Evolutionary conservation across 53 echinoderm and acorn worm species (phyloP).

Genomic region (Zoroaster sp.): DNA sequence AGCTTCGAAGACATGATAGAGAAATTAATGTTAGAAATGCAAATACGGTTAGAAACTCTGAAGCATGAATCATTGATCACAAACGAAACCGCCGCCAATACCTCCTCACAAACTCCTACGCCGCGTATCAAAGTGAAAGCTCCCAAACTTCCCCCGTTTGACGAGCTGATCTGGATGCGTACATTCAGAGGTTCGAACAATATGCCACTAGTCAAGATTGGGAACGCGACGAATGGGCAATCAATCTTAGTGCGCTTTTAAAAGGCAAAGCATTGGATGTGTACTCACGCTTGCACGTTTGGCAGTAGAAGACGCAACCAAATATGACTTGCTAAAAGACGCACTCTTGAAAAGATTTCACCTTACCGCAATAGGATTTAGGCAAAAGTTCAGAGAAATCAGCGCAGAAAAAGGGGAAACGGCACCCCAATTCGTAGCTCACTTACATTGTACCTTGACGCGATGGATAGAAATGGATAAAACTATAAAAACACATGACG

Average conservation of each 20-base stretch:
- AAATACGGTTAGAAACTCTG: background rate
- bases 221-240: slow-evolving; percentile 19
- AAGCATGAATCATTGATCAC: background rate
- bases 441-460: background rate
- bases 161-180: slow-evolving; percentile 6
- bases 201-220: background rate
- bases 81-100: background rate
- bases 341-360: background rate
- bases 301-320: background rate
- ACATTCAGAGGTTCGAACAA: slow-evolving; percentile 1
- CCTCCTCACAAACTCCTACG: no score
- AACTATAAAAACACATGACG: background rate
- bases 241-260: slow-evolving; percentile 6
- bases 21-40: background rate
- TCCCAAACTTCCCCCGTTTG: slow-evolving; percentile 1
- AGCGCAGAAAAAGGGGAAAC: slow-evolving; percentile 12
- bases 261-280: slow-evolving; percentile 25
- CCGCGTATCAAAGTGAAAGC: background rate
- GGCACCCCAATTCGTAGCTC: background rate
- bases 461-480: slow-evolving; percentile 19
- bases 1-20: background rate
- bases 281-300: background rate
- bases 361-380: no score
- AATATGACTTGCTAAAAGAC: slow-evolving; percentile 11
- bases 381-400: background rate